A percentile compares a stretch with the other conserved stretches of the same genome.
These are phyloP conservation scores for Larimichthys polyactis DNA, from an alignment of 2,113 vertebrate genomes.

Conservation along the genomic window DNA sequence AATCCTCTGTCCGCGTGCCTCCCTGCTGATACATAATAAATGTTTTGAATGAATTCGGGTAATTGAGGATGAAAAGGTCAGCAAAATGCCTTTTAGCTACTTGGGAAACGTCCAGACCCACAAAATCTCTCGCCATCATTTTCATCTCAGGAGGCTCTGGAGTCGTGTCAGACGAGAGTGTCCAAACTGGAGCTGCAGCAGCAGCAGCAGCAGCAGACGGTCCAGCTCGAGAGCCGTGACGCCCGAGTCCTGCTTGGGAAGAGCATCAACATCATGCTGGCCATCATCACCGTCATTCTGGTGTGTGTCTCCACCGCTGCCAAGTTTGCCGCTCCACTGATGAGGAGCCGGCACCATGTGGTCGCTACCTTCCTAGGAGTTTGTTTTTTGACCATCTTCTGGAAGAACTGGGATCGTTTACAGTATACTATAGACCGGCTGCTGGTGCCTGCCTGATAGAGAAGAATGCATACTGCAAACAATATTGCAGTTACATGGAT, in stretches of 20 bases:
- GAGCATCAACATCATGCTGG: conserved; percentile 97
- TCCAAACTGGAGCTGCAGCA: conserved; percentile 97
- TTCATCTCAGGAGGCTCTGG: conserved; percentile 89
- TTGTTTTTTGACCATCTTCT: conserved; percentile 90
- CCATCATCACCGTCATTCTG: conserved; percentile 95
- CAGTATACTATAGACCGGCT: conserved; percentile 89
- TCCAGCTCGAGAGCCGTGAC: conserved; percentile 93
- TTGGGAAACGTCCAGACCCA: neutral
- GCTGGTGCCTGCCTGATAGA: conserved; percentile 86
- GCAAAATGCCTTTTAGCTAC: conserved; percentile 9
- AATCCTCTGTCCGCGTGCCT: neutral
- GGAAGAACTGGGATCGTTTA: conserved; percentile 95
- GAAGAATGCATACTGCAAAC: neutral
- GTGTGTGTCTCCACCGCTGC: conserved; percentile 97
- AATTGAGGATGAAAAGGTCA: conserved; percentile 39
- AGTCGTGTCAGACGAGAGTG: conserved; percentile 95
- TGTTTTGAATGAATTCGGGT: neutral
- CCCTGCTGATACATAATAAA: neutral
- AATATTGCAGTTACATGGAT: conserved; percentile 12
- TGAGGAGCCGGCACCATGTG: conserved; percentile 93
- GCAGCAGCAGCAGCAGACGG: conserved; percentile 97
- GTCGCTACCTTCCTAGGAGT: conserved; percentile 89
- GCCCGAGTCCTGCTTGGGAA: conserved; percentile 93
- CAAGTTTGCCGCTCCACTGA: conserved; percentile 93
- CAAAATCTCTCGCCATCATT: neutral